Base-by-base conservation (phyloP, 2,113 vertebrate species). In the Malaclemys terrapin region DNA sequence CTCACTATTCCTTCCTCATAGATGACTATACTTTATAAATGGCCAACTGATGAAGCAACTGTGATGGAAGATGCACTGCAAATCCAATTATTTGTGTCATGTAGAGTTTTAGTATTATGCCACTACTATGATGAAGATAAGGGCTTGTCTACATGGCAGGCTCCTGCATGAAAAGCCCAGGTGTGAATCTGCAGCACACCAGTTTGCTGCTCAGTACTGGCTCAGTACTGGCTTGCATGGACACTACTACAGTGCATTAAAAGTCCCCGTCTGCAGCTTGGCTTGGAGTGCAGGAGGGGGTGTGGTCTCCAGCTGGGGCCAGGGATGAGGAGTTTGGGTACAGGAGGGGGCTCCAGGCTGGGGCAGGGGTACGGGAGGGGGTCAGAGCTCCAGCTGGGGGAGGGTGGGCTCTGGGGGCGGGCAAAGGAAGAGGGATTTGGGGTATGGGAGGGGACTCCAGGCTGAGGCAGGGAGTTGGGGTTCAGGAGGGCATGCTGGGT, bases 51-150 rank as follows among this genome's bases (percentile, higher is more conserved):
- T 72, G 2, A 80, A 59, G 88, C 89, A 47, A 38, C 17, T 25
- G 2, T 62, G 1, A 59, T 49, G 35, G 57, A 91, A 93, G 9
- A 20, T 65, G 53, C 0, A 0, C n/a, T 27, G 6, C 6, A 82
- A 90, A 76, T 82, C 57, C 8, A 56, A 14, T 45, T 8, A 27
- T 38, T 42, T 8, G 4, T 78, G 49, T 2, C 9, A 14, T 50
- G 14, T 4, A 88, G 24, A 80, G 85, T 85, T 65, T 91, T 81
- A 53, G 3, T 76, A 54, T 57, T 90, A 31, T 56, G 5, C 6
- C 25, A 78, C 87, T 94, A 72, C 88, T 82, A 69, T 2, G 47
- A 6, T 31, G 50, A 8, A 38, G 42, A 80, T 75, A 82, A 59
- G 6, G 31, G 3, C 14, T 65, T 14, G 3, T 65, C 59, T 65